phyloP scores from a whole-genome alignment of 1,140 invertebrate species.

The Aphis gossypii region DNA sequence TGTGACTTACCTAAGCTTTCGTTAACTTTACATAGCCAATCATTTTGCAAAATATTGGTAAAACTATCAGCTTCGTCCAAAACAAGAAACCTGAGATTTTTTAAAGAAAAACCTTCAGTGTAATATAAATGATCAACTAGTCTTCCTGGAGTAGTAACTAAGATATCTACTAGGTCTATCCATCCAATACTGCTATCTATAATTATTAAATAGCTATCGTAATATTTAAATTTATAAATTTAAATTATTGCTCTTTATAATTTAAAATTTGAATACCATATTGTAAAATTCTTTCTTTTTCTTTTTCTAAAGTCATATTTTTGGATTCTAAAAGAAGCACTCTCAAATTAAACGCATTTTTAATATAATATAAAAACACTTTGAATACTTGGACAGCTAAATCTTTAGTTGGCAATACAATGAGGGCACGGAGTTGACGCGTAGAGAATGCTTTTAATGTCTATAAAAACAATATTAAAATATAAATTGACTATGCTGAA shows the following conservation, averaged over 20 bases:
- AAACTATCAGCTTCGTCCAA: conserved; percentile 97
- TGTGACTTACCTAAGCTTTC: conserved; percentile 30
- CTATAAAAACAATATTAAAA: conserved; percentile 63
- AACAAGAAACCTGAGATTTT: conserved; percentile 82
- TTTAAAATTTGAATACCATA: not conserved
- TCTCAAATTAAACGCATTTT: conserved; percentile 73
- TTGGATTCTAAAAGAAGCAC: conserved; percentile 64
- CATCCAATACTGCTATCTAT: conserved; percentile 59
- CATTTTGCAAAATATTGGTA: conserved; percentile 87
- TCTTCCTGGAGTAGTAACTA: conserved; percentile 92
- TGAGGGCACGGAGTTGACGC: conserved; percentile 78
- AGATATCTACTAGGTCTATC: conserved; percentile 79
- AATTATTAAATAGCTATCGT: conserved; percentile 43
- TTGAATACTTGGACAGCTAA: conserved; percentile 87
- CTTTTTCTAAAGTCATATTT: conserved; percentile 55
- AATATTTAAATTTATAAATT: not conserved
- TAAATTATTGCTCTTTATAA: not conserved
- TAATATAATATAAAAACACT: conserved; percentile 79
- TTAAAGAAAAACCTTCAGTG: conserved; percentile 85
- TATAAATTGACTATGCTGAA: conserved; percentile 60
- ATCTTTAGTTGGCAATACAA: conserved; percentile 88
- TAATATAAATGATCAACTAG: conserved; percentile 90
- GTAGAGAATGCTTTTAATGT: conserved; percentile 65
- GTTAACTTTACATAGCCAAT: conserved; percentile 80
- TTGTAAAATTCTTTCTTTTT: conserved; percentile 43